Evolutionary conservation across 2,113 vertebrate species (phyloP).

Genomic region (Chloropsis hardwickii): DNA sequence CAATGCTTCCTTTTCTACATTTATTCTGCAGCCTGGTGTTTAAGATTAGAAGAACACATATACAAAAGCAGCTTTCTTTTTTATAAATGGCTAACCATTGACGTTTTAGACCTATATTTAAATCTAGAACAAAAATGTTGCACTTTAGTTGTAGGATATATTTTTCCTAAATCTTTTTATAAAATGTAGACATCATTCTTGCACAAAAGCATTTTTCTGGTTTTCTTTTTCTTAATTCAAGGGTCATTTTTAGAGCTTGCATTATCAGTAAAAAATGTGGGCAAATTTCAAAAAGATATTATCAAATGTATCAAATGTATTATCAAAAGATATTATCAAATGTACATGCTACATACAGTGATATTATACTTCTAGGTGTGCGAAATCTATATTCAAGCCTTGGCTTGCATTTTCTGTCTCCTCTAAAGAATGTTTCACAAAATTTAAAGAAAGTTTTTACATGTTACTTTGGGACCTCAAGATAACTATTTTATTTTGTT

Average conservation of each 20-base stretch:
- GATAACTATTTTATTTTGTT: neutral
- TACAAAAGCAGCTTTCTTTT: neutral
- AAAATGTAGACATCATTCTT: neutral
- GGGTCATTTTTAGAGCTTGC: rapidly evolving
- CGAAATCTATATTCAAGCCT: neutral
- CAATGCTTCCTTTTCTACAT: neutral
- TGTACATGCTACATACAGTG: neutral
- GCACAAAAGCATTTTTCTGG: neutral
- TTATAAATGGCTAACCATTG: neutral
- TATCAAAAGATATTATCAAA: too few species aligned
- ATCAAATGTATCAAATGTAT: too few species aligned
- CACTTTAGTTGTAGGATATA: neutral
- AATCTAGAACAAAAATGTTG: neutral
- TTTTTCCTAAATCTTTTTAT: neutral
- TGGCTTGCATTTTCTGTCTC: neutral
- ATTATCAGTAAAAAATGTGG: neutral
- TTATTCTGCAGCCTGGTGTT: neutral
- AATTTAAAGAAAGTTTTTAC: neutral
- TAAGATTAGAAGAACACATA: neutral
- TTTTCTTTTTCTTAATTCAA: neutral
- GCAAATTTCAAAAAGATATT: neutral
- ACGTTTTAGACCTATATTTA: neutral
- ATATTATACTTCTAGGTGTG: neutral
- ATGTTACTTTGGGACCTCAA: neutral
- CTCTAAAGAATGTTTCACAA: neutral